Conservation (phyloP, 2,797 vertebrate genomes). For the Sebastes steindachneri region DNA sequence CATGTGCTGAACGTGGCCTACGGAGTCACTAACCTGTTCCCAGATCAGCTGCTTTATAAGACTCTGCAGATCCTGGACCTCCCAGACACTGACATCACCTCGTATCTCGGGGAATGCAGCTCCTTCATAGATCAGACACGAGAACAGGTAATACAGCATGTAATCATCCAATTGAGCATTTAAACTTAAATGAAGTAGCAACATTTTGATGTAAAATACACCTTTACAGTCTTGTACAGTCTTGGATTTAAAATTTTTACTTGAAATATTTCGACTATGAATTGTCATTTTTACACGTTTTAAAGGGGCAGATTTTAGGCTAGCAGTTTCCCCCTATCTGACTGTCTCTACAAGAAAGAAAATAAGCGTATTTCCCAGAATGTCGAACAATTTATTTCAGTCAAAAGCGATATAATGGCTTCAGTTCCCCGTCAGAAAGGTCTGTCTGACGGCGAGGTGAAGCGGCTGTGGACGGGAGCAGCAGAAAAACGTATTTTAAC, state of each 20-base stretch:
- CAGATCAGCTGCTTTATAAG: constrained; percentile 87
- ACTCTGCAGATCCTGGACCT: constrained; percentile 91
- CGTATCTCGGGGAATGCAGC: constrained; percentile 90
- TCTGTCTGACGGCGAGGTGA: no score
- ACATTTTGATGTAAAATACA: background rate
- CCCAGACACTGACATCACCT: constrained; percentile 90
- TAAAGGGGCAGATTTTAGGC: no score
- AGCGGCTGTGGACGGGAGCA: no score
- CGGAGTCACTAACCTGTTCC: constrained; percentile 90
- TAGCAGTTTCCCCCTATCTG: background rate
- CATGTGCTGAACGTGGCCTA: constrained; percentile 94
- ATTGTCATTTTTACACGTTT: background rate
- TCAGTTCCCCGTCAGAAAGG: no score
- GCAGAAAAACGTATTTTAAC: no score
- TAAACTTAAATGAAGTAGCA: no score
- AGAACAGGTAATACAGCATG: constrained; percentile 79
- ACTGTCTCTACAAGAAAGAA: background rate
- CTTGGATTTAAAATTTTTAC: background rate
- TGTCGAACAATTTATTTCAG: background rate
- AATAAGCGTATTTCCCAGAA: background rate
- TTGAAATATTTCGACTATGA: background rate
- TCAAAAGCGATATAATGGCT: background rate
- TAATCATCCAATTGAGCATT: no score
- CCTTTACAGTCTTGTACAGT: background rate
- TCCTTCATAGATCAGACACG: constrained; percentile 89